These are phyloP conservation scores for Drosophila birchii DNA, from an alignment of 2,888 invertebrate genomes.

Conservation along the genomic window DNA sequence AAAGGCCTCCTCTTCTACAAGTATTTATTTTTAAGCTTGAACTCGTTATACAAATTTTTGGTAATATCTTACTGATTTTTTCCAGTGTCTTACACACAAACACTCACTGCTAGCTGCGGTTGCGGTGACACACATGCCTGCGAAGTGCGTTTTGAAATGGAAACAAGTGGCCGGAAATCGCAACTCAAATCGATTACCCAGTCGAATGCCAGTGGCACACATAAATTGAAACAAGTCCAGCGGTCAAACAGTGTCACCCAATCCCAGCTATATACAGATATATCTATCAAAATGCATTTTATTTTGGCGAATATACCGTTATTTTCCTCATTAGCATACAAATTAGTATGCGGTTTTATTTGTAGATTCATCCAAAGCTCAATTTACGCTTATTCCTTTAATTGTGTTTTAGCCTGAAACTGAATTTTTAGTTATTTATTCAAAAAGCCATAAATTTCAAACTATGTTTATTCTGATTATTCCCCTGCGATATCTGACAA, in stretches of 20 bases:
- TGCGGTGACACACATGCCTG: conserved; percentile 21
- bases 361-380: conserved; percentile 11
- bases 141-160: conserved; percentile 44
- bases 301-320: not conserved
- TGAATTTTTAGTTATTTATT: not conserved
- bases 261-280: not conserved
- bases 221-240: conserved; percentile 31
- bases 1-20: not conserved
- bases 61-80: not conserved
- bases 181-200: conserved; percentile 42
- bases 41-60: no score
- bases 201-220: conserved; percentile 31
- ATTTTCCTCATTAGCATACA: conserved; percentile 6
- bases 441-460: not conserved
- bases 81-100: not conserved
- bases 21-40: not conserved
- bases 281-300: conserved; percentile 1
- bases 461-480: conserved; percentile 10
- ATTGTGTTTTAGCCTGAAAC: conserved; percentile 6
- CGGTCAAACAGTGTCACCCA: conserved; percentile 4
- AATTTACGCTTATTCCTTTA: conserved; percentile 20
- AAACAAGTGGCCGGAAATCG: conserved; percentile 45
- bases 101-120: not conserved
- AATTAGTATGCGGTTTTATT: conserved; percentile 6
- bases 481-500: conserved; percentile 8